These are phyloP conservation scores for Porites evermanni DNA, from an alignment of 92 coral and sea anemone genomes.

Conservation along the genomic window DNA sequence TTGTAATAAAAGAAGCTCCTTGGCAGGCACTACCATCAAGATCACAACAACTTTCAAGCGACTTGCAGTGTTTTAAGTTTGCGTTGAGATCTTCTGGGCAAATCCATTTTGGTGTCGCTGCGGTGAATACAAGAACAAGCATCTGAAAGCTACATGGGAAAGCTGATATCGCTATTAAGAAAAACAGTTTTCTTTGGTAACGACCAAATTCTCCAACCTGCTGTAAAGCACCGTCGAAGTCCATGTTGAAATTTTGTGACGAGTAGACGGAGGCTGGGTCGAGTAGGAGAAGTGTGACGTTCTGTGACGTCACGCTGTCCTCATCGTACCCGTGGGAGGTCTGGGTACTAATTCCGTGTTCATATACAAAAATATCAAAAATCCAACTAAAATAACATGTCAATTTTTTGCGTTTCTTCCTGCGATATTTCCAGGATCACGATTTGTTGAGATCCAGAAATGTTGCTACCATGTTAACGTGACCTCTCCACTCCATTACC, in stretches of 20 bases:
- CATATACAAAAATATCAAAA: too few species aligned
- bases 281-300: too few species aligned
- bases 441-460: too few species aligned
- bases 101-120: constrained; percentile 89
- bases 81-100: constrained; percentile 46
- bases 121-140: constrained; percentile 83
- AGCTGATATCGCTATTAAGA: constrained; percentile 64
- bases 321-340: too few species aligned
- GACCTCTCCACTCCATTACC: too few species aligned
- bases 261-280: constrained; percentile 1
- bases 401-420: too few species aligned
- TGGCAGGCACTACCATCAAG: constrained; percentile 66
- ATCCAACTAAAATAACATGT: too few species aligned
- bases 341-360: too few species aligned
- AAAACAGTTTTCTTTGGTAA: constrained; percentile 71
- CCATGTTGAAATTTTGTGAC: constrained; percentile 48
- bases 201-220: constrained; percentile 91
- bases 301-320: too few species aligned
- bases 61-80: constrained; percentile 23
- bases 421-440: too few species aligned
- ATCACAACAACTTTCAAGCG: constrained; percentile 44
- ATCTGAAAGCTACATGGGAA: constrained; percentile 70
- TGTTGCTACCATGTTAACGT: too few species aligned
- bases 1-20: constrained; percentile 66
- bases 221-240: constrained; percentile 73